phyloP scores from a whole-genome alignment of 2,888 invertebrate species.

The Hyppa rectilinea region DNA sequence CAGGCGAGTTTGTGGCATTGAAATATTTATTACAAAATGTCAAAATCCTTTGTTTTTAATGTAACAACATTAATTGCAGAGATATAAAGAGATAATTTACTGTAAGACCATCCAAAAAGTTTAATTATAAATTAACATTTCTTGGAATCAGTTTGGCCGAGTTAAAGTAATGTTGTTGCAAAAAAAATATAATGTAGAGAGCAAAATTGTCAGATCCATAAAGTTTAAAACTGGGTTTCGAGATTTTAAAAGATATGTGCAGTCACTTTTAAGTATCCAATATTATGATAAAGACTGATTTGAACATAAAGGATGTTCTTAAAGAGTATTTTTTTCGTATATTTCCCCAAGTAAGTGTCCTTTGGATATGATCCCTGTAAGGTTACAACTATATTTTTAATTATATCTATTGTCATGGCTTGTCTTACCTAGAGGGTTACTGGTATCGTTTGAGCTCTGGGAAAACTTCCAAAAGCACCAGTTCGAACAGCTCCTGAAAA shows the following conservation, averaged over 20 bases:
- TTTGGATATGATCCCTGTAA: constrained; percentile 74
- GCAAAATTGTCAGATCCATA: constrained; percentile 43
- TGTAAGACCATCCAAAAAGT: constrained; percentile 36
- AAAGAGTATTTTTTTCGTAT: constrained; percentile 67
- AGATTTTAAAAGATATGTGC: constrained; percentile 60
- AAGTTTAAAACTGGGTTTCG: constrained; percentile 29
- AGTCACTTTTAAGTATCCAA: constrained; percentile 64
- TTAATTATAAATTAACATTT: constrained; percentile 4
- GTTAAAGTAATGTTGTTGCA: constrained; percentile 32
- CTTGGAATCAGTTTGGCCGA: constrained; percentile 9
- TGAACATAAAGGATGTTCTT: constrained; percentile 71
- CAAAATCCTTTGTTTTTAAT: constrained; percentile 5
- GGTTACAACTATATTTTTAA: constrained; percentile 63
- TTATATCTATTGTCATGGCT: constrained; percentile 73
- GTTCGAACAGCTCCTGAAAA: constrained; percentile 93
- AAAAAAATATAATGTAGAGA: constrained; percentile 34
- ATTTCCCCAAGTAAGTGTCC: constrained; percentile 46
- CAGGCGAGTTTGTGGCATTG: constrained; percentile 7
- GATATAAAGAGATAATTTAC: constrained; percentile 12
- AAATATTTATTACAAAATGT: constrained; percentile 26
- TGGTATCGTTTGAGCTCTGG: constrained; percentile 92
- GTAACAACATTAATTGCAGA: constrained; percentile 24
- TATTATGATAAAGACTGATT: constrained; percentile 43
- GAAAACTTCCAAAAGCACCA: constrained; percentile 92
- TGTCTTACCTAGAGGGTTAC: constrained; percentile 73